phyloP scores from a whole-genome alignment of 2,113 vertebrate species.

The Semnornis frantzii region DNA sequence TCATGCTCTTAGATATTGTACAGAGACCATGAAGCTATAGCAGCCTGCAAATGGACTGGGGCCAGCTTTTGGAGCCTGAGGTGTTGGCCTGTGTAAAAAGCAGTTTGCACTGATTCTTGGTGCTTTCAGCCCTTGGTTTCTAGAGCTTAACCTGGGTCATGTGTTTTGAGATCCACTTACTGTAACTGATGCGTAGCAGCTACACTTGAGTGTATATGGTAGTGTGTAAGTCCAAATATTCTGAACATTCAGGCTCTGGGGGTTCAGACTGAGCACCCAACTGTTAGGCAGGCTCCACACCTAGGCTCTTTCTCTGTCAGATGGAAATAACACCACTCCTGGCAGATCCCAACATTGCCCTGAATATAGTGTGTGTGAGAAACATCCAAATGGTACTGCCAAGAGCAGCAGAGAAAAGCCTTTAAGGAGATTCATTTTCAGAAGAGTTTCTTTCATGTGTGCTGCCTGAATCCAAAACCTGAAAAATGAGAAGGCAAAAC shows the following conservation, averaged over 20 bases:
- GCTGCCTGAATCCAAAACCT: neutral
- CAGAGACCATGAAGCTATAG: neutral
- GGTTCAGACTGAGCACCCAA: neutral
- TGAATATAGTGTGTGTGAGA: neutral
- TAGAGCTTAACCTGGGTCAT: neutral
- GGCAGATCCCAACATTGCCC: neutral
- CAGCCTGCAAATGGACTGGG: neutral
- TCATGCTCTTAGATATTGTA: neutral
- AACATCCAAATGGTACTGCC: neutral
- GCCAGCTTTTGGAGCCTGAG: neutral
- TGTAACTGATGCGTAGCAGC: neutral
- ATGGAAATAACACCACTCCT: neutral
- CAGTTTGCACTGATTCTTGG: neutral
- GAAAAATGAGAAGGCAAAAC: neutral
- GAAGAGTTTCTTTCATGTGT: neutral
- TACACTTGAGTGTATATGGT: neutral
- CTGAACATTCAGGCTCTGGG: neutral
- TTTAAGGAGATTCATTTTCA: slow-evolving; percentile 9
- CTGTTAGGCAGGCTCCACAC: rapidly evolving
- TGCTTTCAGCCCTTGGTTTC: neutral
- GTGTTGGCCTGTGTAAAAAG: neutral
- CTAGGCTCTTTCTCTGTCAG: neutral
- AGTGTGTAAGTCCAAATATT: rapidly evolving
- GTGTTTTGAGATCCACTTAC: neutral
- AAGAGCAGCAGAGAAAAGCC: slow-evolving; percentile 3